Evolutionary conservation across 2,888 invertebrate genomes (phyloP), one percentile per base, ranked within the genome.

Genomic region (Petrophora chlorosata): DNA sequence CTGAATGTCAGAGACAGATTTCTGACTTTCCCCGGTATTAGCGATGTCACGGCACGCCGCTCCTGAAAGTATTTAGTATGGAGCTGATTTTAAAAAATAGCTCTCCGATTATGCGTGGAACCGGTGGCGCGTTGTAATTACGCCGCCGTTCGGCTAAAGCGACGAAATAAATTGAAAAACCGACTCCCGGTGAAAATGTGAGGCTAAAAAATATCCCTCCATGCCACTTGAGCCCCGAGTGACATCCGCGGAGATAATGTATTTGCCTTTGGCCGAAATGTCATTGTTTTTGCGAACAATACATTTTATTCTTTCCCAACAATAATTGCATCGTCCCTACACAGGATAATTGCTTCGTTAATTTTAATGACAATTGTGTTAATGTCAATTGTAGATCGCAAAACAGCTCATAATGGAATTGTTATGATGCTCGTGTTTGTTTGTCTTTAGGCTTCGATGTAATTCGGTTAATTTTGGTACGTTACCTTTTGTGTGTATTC

Each of bases 111-210:
- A 80, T 78, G 79, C 75, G 79, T 77, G 66, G 67, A 70, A 67
- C 76, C 75, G 67, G 63, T 65, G 66, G 71, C 70, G 68, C 67
- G 65, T 70, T 73, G 80, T 84, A 85, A 88, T 86, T 85, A 86
- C 82, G 76, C 74, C 81, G 75, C 81, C 84, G 83, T 76, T 82
- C 77, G 73, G 76, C 77, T 82, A 83, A 85, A 87, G 84, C 82
- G 79, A 72, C 76, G 72, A 82, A 84, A 88, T 86, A 84, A 87
- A 88, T 86, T 87, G 84, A 86, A 87, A 86, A 86, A 79, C 79
- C 80, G 70, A 73, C 76, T 79, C 74, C 74, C 77, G 73, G 79
- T 79, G 76, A 83, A 85, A 83, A 83, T 81, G 66, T 68, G 73
- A 70, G 73, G 72, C 73, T 74, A 80, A 79, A 80, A 67, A 80